These are phyloP conservation scores for Synanthedon andrenaeformis DNA, from an alignment of 2,888 invertebrate genomes.

Conservation along the genomic window DNA sequence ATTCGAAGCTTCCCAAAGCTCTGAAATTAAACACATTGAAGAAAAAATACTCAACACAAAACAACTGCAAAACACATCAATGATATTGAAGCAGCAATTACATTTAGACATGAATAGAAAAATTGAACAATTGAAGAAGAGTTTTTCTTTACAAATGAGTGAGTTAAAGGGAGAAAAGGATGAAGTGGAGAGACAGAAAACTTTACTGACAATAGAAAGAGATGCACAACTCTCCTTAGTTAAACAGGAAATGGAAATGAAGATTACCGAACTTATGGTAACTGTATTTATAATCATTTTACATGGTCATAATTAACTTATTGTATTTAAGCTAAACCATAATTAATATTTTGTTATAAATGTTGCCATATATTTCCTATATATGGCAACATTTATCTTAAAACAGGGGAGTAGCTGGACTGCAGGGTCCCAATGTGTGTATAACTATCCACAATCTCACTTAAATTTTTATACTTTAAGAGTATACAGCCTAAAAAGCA, in stretches of 20 bases:
- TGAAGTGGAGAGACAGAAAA: constrained; percentile 58
- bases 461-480: too few relatives aligned
- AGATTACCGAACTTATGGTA: constrained; percentile 47
- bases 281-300: neutral
- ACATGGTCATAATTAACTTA: too few relatives aligned
- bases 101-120: constrained; percentile 54
- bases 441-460: too few relatives aligned
- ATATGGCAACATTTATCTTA: too few relatives aligned
- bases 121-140: constrained; percentile 48
- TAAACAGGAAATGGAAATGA: constrained; percentile 43
- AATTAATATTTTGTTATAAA: too few relatives aligned
- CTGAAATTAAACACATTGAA: constrained; percentile 50
- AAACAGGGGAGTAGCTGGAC: too few relatives aligned
- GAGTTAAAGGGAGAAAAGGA: constrained; percentile 58
- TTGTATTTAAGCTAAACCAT: too few relatives aligned
- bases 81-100: constrained; percentile 51
- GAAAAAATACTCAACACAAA: constrained; percentile 53
- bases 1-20: constrained; percentile 53
- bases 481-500: too few relatives aligned
- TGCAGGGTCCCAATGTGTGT: too few relatives aligned
- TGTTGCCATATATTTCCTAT: too few relatives aligned
- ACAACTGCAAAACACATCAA: constrained; percentile 43
- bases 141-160: constrained; percentile 53
- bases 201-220: constrained; percentile 49
- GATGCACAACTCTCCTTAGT: constrained; percentile 37